A percentile compares a stretch with the other conserved stretches of the same genome.
Conservation (phyloP, 2,113 vertebrate genomes). For the Hemibates koningsi region DNA sequence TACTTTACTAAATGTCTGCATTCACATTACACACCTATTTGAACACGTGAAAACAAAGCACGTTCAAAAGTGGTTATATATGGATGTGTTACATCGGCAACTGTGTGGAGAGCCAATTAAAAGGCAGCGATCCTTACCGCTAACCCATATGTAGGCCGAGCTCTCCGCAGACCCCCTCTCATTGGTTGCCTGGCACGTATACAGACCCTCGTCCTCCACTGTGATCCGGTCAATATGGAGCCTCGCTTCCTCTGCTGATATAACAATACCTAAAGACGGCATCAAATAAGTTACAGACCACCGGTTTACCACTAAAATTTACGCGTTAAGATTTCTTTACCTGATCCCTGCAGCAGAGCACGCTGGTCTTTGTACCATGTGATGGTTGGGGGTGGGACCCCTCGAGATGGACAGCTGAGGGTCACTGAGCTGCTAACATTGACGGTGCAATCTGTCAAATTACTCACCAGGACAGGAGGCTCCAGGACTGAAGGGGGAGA, state of each 20-base stretch:
- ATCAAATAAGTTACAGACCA: neutral
- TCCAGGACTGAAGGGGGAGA: constrained; percentile 76
- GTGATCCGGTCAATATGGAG: constrained; percentile 89
- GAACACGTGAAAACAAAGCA: constrained; percentile 34
- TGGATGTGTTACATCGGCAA: neutral
- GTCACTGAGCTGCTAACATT: constrained; percentile 82
- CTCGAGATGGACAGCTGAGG: constrained; percentile 75
- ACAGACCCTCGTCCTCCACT: constrained; percentile 86
- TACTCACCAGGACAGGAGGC: constrained; percentile 77
- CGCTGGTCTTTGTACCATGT: constrained; percentile 89
- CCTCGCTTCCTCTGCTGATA: constrained; percentile 78
- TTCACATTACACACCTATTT: constrained; percentile 3
- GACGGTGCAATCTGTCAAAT: constrained; percentile 79
- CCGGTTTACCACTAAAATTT: neutral
- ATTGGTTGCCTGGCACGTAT: constrained; percentile 86
- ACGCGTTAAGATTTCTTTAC: constrained; percentile 62
- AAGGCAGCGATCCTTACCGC: constrained; percentile 66
- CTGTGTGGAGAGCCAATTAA: neutral
- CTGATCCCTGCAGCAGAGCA: constrained; percentile 80
- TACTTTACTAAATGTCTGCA: neutral
- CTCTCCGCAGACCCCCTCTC: constrained; percentile 81
- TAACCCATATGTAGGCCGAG: constrained; percentile 82
- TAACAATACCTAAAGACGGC: constrained; percentile 77
- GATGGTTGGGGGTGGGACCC: constrained; percentile 81
- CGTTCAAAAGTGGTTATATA: constrained; percentile 14